Base-by-base conservation (phyloP, 2,797 vertebrate species). In the Enteromius mattozi region DNA sequence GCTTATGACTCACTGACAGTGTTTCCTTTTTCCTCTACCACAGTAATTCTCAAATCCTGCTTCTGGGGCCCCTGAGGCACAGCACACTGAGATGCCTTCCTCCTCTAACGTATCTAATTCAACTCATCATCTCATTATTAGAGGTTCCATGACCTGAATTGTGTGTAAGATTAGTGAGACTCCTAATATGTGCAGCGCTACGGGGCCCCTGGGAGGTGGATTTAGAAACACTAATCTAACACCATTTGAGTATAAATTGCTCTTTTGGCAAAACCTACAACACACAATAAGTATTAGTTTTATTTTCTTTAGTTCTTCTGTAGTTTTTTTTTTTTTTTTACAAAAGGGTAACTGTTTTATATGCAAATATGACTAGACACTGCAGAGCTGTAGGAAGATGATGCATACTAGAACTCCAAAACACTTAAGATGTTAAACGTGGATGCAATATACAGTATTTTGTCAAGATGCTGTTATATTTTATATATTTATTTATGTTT, bases 31-130 rank as follows among this genome's bases (percentile, higher is more conserved):
- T 24, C 2, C 35, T 40, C 21, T 24, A 59, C 49, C 74, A 77
- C 51, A 77, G 74, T 17, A 21, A 37, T 76, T 59, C 35, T 76
- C 49, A 59, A 59, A 77, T 77, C 74, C 74, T 77, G 51, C 74
- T 77, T 59, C 21, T 59, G 9, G 51, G 33, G 35, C 33, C 74
- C 74, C 33, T 2, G 21, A 40, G 74, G 74, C 33, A n/a, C 49
- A 0, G 9, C 71, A 35, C 3, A 54, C 12, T 3, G 51, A 59
- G 35, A 59, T 40, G 21, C 56, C 33, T 59, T 77, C 33, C 16
- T 72, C 24, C 70, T 51, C 2, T 33, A 45, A 71, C 0, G 7
- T 6, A 47, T 24, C 16, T 8, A 24, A 49, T 72, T 49, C 24
- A 37, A 17, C 51, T 77, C 33, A 40, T 56, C 19, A 8, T 59